A percentile compares a stretch with the other conserved stretches of the same genome.
Evolutionary conservation across 1,140 invertebrate species (phyloP).

Genomic region (Trichonephila inaurata): DNA sequence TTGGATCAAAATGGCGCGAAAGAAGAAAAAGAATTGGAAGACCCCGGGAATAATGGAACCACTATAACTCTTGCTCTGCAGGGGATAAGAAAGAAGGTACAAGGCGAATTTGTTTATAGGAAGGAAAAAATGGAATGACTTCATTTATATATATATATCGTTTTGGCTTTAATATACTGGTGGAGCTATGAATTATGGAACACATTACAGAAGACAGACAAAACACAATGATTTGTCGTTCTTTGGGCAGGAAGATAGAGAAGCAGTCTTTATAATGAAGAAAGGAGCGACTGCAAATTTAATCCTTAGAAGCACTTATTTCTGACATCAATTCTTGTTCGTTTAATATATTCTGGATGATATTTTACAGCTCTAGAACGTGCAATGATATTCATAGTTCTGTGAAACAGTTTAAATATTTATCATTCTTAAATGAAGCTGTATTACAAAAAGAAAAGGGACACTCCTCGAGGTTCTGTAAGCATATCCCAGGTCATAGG

Average conservation of each 20-base stretch:
- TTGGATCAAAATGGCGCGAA: background rate
- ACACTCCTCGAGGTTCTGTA: too few relatives aligned
- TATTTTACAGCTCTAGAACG: too few relatives aligned
- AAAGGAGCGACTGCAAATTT: background rate
- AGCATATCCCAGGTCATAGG: too few relatives aligned
- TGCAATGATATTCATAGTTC: too few relatives aligned
- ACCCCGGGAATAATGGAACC: background rate
- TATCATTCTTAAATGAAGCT: too few relatives aligned
- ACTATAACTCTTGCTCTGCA: background rate
- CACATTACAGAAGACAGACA: background rate
- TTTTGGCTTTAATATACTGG: background rate
- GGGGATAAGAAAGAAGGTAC: background rate
- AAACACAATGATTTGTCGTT: constrained; percentile 8
- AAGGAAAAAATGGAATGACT: background rate
- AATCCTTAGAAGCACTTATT: too few relatives aligned
- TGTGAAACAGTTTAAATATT: background rate
- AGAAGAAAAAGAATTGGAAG: background rate
- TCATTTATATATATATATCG: background rate
- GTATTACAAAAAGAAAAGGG: too few relatives aligned
- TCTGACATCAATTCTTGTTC: too few relatives aligned
- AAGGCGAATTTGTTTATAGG: constrained; percentile 3
- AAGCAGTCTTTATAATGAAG: background rate
- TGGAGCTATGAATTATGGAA: background rate
- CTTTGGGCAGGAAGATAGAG: background rate
- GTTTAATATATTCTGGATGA: too few relatives aligned